Evolutionary conservation across 2,797 vertebrate species (phyloP), one percentile per base, ranked within the genome.

Genomic region (Esox lucius): DNA sequence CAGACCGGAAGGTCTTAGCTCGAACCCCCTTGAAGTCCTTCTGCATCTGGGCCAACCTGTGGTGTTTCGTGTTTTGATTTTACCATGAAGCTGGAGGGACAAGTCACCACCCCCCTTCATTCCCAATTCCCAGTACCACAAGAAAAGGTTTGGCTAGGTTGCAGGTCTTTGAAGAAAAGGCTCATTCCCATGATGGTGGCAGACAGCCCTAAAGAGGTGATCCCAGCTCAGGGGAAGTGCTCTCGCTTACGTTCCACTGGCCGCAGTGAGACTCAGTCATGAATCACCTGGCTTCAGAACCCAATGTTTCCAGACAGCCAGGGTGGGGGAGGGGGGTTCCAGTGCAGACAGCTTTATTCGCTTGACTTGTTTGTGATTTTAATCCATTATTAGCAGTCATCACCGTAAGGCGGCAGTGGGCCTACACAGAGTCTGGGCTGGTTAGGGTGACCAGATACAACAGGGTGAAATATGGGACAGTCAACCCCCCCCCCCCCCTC

Each of bases 251-350:
- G 35, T 75, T 73, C 67, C 22, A 74, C 68, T 64, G 68, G 51
- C 51, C 73, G 70, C 72, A 19, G 42, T 81, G 80, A 78, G 64
- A 61, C 78, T 71, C 67, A 39, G 16, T n/a, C 39, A 8, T 19
- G 71, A 74, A 72, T 77, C 73, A 78, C 79, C 67, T 81, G n/a
- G 48, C 39, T 51, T 28, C 70, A 48, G n/a, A 61, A 48, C 70
- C 28, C 56, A 22, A 2, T 39, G 42, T 26, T 33, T 33, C 26
- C 49, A 71, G 51, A 19, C 51, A 39, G 51, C 19, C 70, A 59
- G 70, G 22, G 11, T 59, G 28, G 33, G 35, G 35, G 13, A 19
- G 53, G 53, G 53, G 69, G 49, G 59, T 71, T 59, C 26, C 48
- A 35, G 28, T 71, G 51, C 15, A 5, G 17, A 71, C 51, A 0